Evolutionary conservation across 1,140 invertebrate species (phyloP).

Genomic region (Cryptotermes secundus): DNA sequence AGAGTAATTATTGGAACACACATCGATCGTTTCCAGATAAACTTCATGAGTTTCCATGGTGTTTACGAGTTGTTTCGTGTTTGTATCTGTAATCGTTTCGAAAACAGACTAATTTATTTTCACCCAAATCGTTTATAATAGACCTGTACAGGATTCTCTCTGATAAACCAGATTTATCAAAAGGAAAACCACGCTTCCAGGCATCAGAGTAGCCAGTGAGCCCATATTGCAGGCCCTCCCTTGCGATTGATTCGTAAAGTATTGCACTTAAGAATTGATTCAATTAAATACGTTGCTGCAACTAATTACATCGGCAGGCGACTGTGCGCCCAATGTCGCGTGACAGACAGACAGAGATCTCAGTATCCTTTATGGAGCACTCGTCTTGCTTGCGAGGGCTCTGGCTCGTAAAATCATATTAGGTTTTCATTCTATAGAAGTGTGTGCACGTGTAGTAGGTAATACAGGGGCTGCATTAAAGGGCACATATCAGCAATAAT

Average conservation of each 20-base stretch:
- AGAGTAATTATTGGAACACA: too few species aligned
- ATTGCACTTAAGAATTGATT: not conserved
- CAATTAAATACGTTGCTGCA: not conserved
- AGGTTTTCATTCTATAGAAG: not conserved
- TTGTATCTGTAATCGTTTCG: too few species aligned
- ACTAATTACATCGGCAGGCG: not conserved
- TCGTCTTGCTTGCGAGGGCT: not conserved
- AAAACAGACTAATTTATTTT: too few species aligned
- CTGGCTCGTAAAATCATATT: constrained; percentile 13
- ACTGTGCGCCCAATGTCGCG: not conserved
- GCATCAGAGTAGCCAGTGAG: too few species aligned
- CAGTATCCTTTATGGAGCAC: not conserved
- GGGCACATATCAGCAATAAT: not conserved
- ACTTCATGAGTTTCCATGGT: too few species aligned
- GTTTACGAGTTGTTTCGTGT: too few species aligned
- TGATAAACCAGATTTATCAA: too few species aligned
- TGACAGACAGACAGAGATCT: not conserved
- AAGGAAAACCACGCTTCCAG: too few species aligned
- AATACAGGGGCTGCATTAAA: not conserved
- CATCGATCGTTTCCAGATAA: too few species aligned
- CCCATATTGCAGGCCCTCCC: too few species aligned
- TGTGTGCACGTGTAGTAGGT: not conserved
- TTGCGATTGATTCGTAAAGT: not conserved
- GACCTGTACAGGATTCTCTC: too few species aligned
- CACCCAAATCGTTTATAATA: too few species aligned